Conservation (phyloP, 1,140 invertebrate species). For the Araneus ventricosus region DNA sequence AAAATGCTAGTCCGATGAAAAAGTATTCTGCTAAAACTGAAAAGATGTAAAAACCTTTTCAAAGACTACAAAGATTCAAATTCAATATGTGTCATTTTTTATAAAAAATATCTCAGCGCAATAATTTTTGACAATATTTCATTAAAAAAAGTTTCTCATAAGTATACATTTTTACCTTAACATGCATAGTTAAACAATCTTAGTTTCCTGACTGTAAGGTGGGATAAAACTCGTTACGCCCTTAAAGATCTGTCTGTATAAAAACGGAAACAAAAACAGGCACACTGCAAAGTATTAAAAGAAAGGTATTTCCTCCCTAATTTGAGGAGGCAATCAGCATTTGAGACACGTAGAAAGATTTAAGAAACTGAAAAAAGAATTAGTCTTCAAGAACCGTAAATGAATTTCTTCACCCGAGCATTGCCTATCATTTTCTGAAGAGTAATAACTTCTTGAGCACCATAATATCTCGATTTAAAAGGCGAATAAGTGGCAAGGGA, state of each 20-base stretch:
- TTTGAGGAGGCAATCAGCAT: not conserved
- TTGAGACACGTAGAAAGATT: not conserved
- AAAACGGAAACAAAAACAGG: not conserved
- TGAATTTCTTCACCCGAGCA: not conserved
- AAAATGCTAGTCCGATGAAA: too few relatives aligned
- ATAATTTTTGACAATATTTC: too few relatives aligned
- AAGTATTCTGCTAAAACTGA: too few relatives aligned
- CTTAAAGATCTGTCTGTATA: not conserved
- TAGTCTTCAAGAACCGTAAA: not conserved
- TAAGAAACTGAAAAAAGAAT: not conserved
- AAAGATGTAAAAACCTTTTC: too few relatives aligned
- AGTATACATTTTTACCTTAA: too few relatives aligned
- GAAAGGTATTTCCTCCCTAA: not conserved
- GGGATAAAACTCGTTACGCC: not conserved
- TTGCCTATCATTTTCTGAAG: conserved; percentile 42
- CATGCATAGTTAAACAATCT: too few relatives aligned
- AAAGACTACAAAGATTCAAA: too few relatives aligned
- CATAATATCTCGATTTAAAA: conserved; percentile 57
- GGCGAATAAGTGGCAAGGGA: not conserved
- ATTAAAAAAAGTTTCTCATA: too few relatives aligned
- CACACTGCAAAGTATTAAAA: not conserved
- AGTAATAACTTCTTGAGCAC: conserved; percentile 44
- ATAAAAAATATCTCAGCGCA: too few relatives aligned
- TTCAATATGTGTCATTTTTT: too few relatives aligned
- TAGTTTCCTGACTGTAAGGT: too few relatives aligned